Evolutionary conservation across 1,140 invertebrate species (phyloP).

Genomic region (Dryas iulia): DNA sequence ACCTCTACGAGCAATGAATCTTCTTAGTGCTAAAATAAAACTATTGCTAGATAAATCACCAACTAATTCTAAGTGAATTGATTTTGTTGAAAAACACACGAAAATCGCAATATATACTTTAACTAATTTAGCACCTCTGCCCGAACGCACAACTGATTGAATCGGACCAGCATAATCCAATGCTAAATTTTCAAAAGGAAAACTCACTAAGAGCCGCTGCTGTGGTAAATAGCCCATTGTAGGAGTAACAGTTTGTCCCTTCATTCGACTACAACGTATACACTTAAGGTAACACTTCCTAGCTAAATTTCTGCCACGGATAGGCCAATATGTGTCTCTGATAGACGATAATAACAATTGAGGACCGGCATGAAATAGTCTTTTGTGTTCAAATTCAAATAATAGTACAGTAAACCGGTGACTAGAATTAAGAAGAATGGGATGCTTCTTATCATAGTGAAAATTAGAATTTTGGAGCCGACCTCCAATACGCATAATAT

Average conservation of each 20-base stretch:
- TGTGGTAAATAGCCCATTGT: conserved; percentile 24
- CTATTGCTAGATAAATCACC: conserved; percentile 27
- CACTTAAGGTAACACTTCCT: conserved; percentile 3
- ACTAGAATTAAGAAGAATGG: conserved; percentile 31
- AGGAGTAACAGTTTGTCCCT: conserved; percentile 6
- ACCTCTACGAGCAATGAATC: conserved; percentile 36
- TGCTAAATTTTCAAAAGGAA: conserved; percentile 26
- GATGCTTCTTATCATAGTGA: conserved; percentile 32
- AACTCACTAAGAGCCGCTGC: conserved; percentile 13
- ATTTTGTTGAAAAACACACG: conserved; percentile 5
- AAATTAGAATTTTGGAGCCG: conserved; percentile 27
- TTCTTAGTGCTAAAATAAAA: conserved; percentile 17
- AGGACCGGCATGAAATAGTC: conserved; percentile 20
- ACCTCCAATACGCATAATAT: conserved; percentile 29
- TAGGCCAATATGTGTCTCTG: conserved; percentile 21
- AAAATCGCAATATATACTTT: conserved; percentile 21
- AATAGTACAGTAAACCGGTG: conserved; percentile 28
- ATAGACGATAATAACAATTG: conserved; percentile 26
- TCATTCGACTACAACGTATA: conserved; percentile 8
- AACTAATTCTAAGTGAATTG: conserved; percentile 31
- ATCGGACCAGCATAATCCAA: conserved; percentile 11
- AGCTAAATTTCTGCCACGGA: conserved; percentile 25
- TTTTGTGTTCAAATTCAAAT: conserved; percentile 22
- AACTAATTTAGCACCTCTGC: background rate
- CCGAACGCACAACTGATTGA: background rate